Percentiles rank a stretch among this genome's conserved stretches.
phyloP scores from a whole-genome alignment of 2,888 invertebrate species.

The Hoplodrina blanda region DNA sequence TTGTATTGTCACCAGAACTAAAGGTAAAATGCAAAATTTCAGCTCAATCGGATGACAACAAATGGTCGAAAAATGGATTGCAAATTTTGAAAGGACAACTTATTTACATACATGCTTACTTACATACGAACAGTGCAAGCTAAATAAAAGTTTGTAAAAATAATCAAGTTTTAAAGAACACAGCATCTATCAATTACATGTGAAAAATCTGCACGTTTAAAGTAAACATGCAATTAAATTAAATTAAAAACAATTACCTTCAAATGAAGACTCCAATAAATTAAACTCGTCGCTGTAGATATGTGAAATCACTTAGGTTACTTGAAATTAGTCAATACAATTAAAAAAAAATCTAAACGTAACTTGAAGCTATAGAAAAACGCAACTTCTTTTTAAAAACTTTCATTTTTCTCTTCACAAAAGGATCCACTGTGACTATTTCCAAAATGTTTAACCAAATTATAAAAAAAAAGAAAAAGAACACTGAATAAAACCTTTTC shows the following conservation, averaged over 20 bases:
- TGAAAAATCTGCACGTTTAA: background rate
- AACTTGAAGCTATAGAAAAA: conserved; percentile 83
- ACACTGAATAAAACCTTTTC: conserved; percentile 27
- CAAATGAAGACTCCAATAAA: conserved; percentile 16
- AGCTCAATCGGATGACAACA: no score
- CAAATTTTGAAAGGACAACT: no score
- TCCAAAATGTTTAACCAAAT: conserved; percentile 46
- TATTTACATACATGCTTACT: no score
- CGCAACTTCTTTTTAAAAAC: conserved; percentile 88
- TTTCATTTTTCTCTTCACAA: conserved; percentile 88
- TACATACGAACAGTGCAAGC: no score
- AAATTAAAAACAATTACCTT: conserved; percentile 47
- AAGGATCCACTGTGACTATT: conserved; percentile 82
- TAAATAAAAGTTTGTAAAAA: no score
- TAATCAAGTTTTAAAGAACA: no score
- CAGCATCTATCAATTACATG: no score
- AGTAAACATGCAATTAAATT: conserved; percentile 1
- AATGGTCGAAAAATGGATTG: no score
- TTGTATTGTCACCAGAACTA: no score
- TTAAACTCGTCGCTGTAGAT: conserved; percentile 62
- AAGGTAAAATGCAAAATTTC: no score
- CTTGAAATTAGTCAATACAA: conserved; percentile 53
- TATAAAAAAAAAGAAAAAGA: conserved; percentile 19
- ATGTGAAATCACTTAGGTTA: conserved; percentile 64
- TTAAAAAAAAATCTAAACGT: conserved; percentile 64